Base-by-base conservation (phyloP, 1,140 invertebrate species). In the Bombus polaris region DNA sequence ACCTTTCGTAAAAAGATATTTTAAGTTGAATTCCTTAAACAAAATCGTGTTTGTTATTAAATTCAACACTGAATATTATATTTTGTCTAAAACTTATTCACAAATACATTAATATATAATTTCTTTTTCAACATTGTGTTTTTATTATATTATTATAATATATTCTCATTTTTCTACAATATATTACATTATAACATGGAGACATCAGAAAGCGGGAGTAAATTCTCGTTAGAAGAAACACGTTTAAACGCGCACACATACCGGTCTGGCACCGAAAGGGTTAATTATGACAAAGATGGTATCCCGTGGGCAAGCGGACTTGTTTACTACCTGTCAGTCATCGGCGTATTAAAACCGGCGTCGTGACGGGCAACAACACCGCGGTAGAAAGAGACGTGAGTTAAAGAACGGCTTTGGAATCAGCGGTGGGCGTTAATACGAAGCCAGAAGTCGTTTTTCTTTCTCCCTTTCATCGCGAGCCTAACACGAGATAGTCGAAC, bases 311-410 rank as follows among this genome's bases (percentile, higher is more conserved):
- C 62, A 73, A 71, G 66, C 66, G 28, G 68, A 86, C 80, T 82
- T 89, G 88, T 89, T 89, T 89, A 89, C 88, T 89, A 87, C 76
- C 86, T 84, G 88, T 89, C 88, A 87, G 76, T 89, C 86, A 89
- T 87, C 81, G 78, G 78, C 74, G 72, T 70, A 81, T 76, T 79
- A 77, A 81, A 53, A 57, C 74, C 79, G 84, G 84, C 84, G 78
- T 85, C 71, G 78, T 81, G 79, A 81, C 79, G 71, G 68, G 78
- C 57, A 79, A 81, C 53, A 84, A 79, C 25, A 77, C 76, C 39
- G 83, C 25, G 35, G 65, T 18, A n/a, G 68, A 80, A 62, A 85
- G 68, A 59, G 35, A 57, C 28, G 57, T 65, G 68, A 65, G 53
- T 80, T 85, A 85, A 79, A 80, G 76, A 72, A 65, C 68, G 22